Conservation (phyloP, 2,113 vertebrate species). For the Haemorhous mexicanus region DNA sequence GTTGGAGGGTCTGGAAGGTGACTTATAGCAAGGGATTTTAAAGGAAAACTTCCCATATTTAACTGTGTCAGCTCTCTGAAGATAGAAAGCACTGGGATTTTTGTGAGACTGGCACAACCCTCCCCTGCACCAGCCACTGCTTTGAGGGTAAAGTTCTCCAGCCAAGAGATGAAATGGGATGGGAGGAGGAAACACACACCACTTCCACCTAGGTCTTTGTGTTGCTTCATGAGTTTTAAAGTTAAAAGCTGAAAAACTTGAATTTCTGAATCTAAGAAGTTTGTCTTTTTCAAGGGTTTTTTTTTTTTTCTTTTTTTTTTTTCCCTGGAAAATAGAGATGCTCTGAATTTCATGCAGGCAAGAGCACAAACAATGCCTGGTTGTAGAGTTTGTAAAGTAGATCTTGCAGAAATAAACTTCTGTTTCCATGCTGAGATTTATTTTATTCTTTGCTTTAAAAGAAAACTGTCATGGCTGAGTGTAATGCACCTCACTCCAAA, state of each 20-base stretch:
- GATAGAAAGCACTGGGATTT: background rate
- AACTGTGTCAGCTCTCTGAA: background rate
- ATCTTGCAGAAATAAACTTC: background rate
- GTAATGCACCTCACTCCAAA: background rate
- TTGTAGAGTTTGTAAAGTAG: background rate
- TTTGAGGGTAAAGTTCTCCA: background rate
- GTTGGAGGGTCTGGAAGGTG: background rate
- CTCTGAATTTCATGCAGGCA: background rate
- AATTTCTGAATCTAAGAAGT: background rate
- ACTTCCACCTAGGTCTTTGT: background rate
- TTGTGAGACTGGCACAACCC: background rate
- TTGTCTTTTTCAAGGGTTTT: background rate
- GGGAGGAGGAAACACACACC: background rate
- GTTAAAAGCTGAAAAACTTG: background rate
- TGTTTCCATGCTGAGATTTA: background rate
- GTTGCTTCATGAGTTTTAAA: background rate
- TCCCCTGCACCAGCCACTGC: background rate
- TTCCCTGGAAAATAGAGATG: background rate
- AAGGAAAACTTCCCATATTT: background rate
- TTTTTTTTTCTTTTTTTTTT: background rate
- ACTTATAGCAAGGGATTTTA: background rate
- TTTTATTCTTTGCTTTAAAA: background rate
- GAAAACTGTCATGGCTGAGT: background rate
- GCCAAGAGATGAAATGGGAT: background rate
- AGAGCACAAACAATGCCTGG: fast-evolving